Base-by-base conservation (phyloP, 2,888 invertebrate genomes). In the Rhagonycha fulva region DNA sequence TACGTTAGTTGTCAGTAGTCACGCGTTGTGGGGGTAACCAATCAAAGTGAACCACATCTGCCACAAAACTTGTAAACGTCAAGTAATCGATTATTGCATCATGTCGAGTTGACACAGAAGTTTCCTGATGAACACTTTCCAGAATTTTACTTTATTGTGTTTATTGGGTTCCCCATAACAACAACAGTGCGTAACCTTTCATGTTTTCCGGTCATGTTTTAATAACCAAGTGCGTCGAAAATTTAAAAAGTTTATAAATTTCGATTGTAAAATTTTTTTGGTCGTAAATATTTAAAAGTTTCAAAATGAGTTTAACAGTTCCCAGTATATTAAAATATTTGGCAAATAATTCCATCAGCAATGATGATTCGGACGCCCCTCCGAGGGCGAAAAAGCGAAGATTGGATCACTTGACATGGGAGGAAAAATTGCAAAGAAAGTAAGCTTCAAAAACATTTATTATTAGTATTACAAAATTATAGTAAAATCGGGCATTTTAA, bases 361-460 rank as follows among this genome's bases (percentile, higher is more conserved):
- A 74, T 69, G 82, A 85, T 75, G 83, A 85, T 79, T 76, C 77
- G 12, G 83, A 84, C 66, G 75, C 79, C 47, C 81, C 83, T 9
- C 75, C 79, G 5, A 82, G 89, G 76, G 89, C 90, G 2, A 92
- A 93, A 80, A 96, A 96, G 86, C 90, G 96, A 74, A 90, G 95
- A 72, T 89, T 96, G 83, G 96, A 96, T 86, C 96, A 96, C 86
- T 88, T 96, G 63, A 90, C 94, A 76, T 94, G 94, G 93, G 96
- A 96, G 84, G 95, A 96, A 86, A 96, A 96, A 86, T 89, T 96
- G 83, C 94, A 95, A 87, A 90, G 96, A 86, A 96, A 96, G 96
- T 96, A 88, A 91, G 94, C 91, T 62, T 62, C 3, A 3, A 2
- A 19, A n/a, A n/a, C n/a, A 19, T 19, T 19, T 19, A 19, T 19